phyloP scores from a whole-genome alignment of 2,888 invertebrate genomes.

The Scaptomyza parva region DNA sequence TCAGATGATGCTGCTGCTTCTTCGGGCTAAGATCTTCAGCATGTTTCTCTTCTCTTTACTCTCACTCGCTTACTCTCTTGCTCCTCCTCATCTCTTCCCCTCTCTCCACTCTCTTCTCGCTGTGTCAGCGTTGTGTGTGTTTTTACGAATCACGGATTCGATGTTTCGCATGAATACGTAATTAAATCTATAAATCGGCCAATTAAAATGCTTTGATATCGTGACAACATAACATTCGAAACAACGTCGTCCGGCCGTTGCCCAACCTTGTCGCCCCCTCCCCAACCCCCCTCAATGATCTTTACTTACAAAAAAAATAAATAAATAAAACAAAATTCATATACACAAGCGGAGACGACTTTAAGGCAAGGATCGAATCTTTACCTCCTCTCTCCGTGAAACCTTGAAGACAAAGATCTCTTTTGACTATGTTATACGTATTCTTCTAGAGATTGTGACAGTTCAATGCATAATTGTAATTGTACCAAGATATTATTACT shows the following conservation, averaged over 20 bases:
- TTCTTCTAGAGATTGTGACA: slow-evolving; percentile 63
- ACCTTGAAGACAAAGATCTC: slow-evolving; percentile 15
- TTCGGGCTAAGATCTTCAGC: slow-evolving; percentile 54
- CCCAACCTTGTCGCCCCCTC: slow-evolving; percentile 12
- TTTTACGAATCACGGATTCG: slow-evolving; percentile 85
- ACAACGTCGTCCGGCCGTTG: slow-evolving; percentile 72
- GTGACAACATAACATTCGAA: slow-evolving; percentile 85
- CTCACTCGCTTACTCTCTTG: slow-evolving; percentile 23
- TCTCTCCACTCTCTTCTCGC: slow-evolving; percentile 3
- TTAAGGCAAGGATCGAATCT: slow-evolving; percentile 19
- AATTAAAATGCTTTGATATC: slow-evolving; percentile 85
- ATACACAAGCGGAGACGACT: slow-evolving; percentile 10
- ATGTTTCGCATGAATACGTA: slow-evolving; percentile 85
- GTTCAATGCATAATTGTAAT: slow-evolving; percentile 64
- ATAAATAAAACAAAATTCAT: slow-evolving; percentile 67
- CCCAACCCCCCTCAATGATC: slow-evolving; percentile 27
- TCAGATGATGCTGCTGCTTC: slow-evolving; percentile 41
- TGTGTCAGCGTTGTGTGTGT: slow-evolving; percentile 82
- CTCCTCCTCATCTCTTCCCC: slow-evolving; percentile 1
- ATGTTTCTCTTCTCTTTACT: slow-evolving; percentile 18
- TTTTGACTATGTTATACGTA: slow-evolving; percentile 58
- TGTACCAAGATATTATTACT: slow-evolving; percentile 8
- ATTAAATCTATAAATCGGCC: slow-evolving; percentile 86
- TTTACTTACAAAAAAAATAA: slow-evolving; percentile 18
- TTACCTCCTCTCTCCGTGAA: slow-evolving; percentile 1